Evolutionary conservation across 2,888 invertebrate species (phyloP), one percentile per base, ranked within the genome.

Genomic region (Mesochorus sp.): DNA sequence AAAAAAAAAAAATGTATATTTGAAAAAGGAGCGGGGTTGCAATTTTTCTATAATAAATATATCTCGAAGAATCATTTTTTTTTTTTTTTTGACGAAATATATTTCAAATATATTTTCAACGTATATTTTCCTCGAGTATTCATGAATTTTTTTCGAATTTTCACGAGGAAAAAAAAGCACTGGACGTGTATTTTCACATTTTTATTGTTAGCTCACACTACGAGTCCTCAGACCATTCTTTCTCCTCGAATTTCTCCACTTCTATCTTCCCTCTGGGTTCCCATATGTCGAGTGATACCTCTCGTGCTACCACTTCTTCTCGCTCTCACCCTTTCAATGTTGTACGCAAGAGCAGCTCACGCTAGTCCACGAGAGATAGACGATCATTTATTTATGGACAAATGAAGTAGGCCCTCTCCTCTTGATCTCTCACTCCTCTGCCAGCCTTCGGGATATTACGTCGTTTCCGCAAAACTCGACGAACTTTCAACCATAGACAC

Each of bases 381-480:
- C 84, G 84, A 87, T 88, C 86, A 89, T 88, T 87, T 87, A 88
- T 88, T 88, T 86, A 88, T 84, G 82, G 85, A 76, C 82, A 87
- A 88, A 87, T 88, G 85, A 87, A 88, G 86, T 85, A 84, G 84
- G 84, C 83, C 82, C 82, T 83, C 81, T 80, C 82, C 79, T 80
- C 68, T 44, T 44, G 37, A 37, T 37, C 31, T 2, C 12, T 12
- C 2, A 1, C 37, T 37, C 2, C 37, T 37, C 37, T 37, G n/a
- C n/a, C n/a, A 12, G 37, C 8, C 37, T 37, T 37, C 12, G 37
- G 39, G 67, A 21, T 28, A 68, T 39, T 64, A 64, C 42, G 42
- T 57, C 74, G 51, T 70, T 53, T 64, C 51, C 28, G 51, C 37
- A 8, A 70, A 57, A 68, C 21, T 14, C 51, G 21, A 12, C 39